A percentile compares a stretch with the other conserved stretches of the same genome.
These are phyloP conservation scores for Drosophila takahashii DNA, from an alignment of 1,140 invertebrate species.

Conservation along the genomic window DNA sequence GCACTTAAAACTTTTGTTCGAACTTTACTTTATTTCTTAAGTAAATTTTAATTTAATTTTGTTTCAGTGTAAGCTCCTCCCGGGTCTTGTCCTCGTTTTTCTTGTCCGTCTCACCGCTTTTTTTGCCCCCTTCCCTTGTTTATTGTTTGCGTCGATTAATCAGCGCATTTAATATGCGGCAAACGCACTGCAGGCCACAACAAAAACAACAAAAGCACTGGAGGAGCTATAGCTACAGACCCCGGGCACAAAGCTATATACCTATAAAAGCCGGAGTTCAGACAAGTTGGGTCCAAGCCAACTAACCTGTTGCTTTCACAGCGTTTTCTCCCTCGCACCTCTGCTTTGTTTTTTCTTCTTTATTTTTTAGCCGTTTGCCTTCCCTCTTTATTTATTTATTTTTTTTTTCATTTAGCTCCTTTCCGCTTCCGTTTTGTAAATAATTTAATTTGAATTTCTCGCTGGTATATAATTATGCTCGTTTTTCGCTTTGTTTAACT, in stretches of 20 bases:
- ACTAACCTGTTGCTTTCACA: slow-evolving; percentile 48
- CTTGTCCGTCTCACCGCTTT: neutral
- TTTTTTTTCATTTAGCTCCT: slow-evolving; percentile 36
- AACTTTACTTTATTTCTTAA: neutral
- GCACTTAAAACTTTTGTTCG: no score
- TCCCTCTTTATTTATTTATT: neutral
- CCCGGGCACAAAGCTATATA: slow-evolving; percentile 9
- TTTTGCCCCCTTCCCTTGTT: slow-evolving; percentile 20
- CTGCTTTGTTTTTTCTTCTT: slow-evolving; percentile 9
- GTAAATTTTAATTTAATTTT: neutral
- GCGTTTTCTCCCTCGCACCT: neutral
- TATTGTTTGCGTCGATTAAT: slow-evolving; percentile 74
- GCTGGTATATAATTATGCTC: slow-evolving; percentile 31
- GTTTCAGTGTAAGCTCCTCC: slow-evolving; percentile 14
- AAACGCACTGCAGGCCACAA: slow-evolving; percentile 52
- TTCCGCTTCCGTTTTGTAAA: slow-evolving; percentile 59
- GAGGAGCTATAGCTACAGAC: slow-evolving; percentile 14
- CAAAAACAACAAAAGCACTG: slow-evolving; percentile 1
- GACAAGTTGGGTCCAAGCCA: slow-evolving; percentile 43
- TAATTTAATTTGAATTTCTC: slow-evolving; percentile 43
- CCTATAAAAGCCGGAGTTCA: slow-evolving; percentile 33
- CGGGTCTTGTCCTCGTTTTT: slow-evolving; percentile 52
- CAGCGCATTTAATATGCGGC: slow-evolving; percentile 66
- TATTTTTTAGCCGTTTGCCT: slow-evolving; percentile 24
- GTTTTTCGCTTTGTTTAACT: slow-evolving; percentile 46